Base-by-base conservation (phyloP, 2,797 vertebrate genomes). In the Mormyrus hasselquistii region DNA sequence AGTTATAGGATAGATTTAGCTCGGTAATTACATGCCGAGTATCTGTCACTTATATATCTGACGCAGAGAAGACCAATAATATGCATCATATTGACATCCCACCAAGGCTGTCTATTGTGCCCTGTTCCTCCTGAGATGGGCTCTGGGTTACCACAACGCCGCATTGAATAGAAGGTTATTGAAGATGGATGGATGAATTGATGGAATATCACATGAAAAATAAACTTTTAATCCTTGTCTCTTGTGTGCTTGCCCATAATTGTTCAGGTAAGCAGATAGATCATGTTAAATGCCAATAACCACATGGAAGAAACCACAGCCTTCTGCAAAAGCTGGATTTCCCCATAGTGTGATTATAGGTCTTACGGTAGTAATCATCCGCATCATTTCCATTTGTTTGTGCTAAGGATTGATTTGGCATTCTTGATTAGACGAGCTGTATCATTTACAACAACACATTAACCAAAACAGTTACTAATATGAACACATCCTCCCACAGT, bases 401-500 rank as follows among this genome's bases (percentile, higher is more conserved):
- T 34, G 62, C 62, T 34, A 69, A 69, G 62, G 62, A 34, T 69
- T 69, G 62, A 69, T 69, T 34, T 34, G 62, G 3, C 25, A 69
- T 29, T 34, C 10, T 69, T 29, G 25, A 29, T 69, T 69, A 69
- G 62, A 69, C 62, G 62, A 69, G 25, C 25, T 69, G 62, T 34
- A 69, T 69, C 62, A 69, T 69, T 69, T 69, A 69, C 62, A 69
- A 69, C 62, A 69, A 34, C 62, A 69, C 62, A 69, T 69, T 69
- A 69, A 69, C 62, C 62, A 34, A 69, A 69, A 69, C 62, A 69
- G 29, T 65, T 69, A 69, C 62, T 69, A 34, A 69, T 34, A 69
- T 25, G 34, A 69, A 34, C 62, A 69, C 62, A 29, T 34, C 25
- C 62, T 29, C 62, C 10, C 59, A 25, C 9, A 10, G 22, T 65